These are phyloP conservation scores for Conomelus anceps DNA, from an alignment of 2,888 invertebrate genomes.

Conservation along the genomic window DNA sequence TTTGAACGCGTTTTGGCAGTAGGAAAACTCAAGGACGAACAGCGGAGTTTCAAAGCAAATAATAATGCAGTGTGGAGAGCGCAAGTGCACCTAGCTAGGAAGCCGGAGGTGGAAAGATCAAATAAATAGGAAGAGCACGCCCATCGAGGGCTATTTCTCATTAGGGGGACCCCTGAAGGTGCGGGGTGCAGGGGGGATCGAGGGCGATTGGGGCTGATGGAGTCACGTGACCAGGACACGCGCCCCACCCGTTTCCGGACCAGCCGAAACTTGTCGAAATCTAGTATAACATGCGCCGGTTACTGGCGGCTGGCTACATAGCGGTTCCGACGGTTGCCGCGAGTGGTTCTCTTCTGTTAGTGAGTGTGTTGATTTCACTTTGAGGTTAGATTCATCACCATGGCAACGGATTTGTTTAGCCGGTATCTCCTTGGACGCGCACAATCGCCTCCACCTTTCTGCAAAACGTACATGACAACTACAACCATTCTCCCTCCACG, in stretches of 20 bases:
- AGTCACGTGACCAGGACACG: conserved; percentile 20
- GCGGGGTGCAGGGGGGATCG: too few relatives aligned
- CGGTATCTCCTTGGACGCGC: neutral
- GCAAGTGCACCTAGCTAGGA: neutral
- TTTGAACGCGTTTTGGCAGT: neutral
- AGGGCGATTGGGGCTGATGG: neutral
- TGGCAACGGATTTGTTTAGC: neutral
- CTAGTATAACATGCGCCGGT: conserved; percentile 14
- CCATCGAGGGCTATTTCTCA: neutral
- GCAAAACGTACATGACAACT: neutral
- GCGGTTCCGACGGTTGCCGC: neutral
- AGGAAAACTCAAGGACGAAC: neutral
- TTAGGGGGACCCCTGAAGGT: conserved; percentile 3
- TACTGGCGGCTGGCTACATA: neutral
- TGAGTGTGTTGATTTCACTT: neutral
- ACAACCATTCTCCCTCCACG: neutral
- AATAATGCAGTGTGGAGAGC: neutral
- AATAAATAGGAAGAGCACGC: conserved; percentile 5
- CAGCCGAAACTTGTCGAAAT: neutral
- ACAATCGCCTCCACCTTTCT: conserved; percentile 16
- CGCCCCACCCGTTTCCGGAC: neutral
- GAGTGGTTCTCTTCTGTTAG: neutral
- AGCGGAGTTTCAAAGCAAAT: neutral
- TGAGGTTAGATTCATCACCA: neutral
- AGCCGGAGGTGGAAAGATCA: neutral